These are phyloP conservation scores for Chauna torquata DNA, from an alignment of 2,113 vertebrate species.

Conservation along the genomic window DNA sequence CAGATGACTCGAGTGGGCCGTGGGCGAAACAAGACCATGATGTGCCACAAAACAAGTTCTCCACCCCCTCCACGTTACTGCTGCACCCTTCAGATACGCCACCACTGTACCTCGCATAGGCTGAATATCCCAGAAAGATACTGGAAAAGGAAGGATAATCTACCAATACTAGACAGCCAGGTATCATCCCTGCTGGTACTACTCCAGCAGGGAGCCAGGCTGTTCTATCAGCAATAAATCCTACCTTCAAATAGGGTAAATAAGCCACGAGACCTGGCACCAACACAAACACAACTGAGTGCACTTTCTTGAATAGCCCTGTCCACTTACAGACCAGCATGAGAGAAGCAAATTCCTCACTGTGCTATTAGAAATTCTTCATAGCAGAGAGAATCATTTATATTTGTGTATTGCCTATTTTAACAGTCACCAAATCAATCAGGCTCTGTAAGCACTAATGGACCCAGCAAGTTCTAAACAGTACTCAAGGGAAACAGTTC, in stretches of 20 bases:
- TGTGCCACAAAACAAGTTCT: background rate
- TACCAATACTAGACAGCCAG: background rate
- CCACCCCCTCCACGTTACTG: background rate
- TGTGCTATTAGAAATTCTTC: background rate
- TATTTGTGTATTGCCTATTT: background rate
- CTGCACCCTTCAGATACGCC: background rate
- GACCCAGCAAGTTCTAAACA: background rate
- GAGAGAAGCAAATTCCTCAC: background rate
- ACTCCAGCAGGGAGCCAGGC: background rate
- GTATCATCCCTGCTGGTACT: background rate
- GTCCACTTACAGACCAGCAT: background rate
- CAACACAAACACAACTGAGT: background rate
- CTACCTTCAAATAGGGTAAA: background rate
- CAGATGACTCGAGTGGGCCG: background rate
- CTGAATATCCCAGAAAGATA: background rate
- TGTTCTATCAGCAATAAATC: background rate
- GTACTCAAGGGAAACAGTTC: background rate
- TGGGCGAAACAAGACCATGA: slow-evolving; percentile 35
- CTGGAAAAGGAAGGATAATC: background rate
- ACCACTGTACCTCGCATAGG: background rate
- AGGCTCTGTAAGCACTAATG: background rate
- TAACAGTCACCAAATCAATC: background rate
- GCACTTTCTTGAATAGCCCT: background rate
- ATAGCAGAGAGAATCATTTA: background rate
- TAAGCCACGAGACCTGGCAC: background rate